These are phyloP conservation scores for Hypotaenidia philippensis DNA, from an alignment of 2,797 vertebrate species.

Conservation along the genomic window DNA sequence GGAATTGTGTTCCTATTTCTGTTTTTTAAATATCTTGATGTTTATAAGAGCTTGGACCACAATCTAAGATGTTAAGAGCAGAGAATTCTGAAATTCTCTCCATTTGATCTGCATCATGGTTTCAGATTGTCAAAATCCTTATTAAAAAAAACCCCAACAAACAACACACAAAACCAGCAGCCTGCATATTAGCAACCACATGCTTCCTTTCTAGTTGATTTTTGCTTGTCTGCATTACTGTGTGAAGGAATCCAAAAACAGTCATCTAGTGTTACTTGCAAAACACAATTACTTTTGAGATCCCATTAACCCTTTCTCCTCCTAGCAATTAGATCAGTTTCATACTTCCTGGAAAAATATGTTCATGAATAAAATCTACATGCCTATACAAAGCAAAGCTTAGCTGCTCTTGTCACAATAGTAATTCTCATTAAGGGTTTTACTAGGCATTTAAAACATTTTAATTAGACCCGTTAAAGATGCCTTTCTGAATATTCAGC, in stretches of 20 bases:
- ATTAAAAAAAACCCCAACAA: neutral
- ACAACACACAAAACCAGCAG: no score
- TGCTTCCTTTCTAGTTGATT: neutral
- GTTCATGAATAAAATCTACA: neutral
- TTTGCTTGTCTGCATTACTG: neutral
- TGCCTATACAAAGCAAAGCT: neutral
- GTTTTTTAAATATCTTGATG: neutral
- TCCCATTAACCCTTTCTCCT: neutral
- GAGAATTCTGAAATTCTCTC: neutral
- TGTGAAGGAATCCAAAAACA: neutral
- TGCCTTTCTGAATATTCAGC: neutral
- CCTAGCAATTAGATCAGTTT: neutral
- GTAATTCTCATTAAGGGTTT: neutral
- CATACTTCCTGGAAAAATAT: neutral
- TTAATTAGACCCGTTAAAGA: neutral
- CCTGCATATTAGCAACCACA: accelerated
- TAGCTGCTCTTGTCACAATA: neutral
- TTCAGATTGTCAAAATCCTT: neutral
- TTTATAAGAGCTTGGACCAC: neutral
- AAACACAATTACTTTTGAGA: neutral
- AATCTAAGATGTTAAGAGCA: neutral
- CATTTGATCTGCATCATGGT: neutral
- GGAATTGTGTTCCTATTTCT: neutral
- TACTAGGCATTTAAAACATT: neutral
- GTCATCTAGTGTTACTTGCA: neutral